Percentiles rank a stretch among this genome's conserved stretches.
These are phyloP conservation scores for Pseudochromis fuscus DNA, from an alignment of 2,797 vertebrate species.

Conservation along the genomic window DNA sequence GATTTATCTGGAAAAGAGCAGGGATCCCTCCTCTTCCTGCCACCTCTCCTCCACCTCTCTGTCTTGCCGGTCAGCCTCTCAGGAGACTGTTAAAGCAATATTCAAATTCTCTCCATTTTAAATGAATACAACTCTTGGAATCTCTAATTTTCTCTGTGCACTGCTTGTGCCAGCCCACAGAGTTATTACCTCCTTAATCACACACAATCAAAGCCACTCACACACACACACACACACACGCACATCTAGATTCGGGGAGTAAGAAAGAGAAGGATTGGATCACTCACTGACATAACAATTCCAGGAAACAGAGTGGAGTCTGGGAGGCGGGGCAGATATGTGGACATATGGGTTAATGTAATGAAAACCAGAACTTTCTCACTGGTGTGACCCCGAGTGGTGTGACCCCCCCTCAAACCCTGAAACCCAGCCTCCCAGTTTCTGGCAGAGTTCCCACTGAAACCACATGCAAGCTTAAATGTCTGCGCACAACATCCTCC, in stretches of 20 bases:
- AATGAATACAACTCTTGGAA: constrained; percentile 49
- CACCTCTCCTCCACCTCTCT: constrained; percentile 39
- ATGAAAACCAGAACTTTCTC: constrained; percentile 83
- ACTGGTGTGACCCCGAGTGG: constrained; percentile 65
- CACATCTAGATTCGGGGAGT: constrained; percentile 47
- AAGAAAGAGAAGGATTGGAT: constrained; percentile 56
- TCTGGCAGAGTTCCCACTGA: constrained; percentile 76
- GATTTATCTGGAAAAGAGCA: constrained; percentile 31
- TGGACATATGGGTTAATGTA: constrained; percentile 78
- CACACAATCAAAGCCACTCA: constrained; percentile 43
- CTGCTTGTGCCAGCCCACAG: constrained; percentile 9
- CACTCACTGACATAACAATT: constrained; percentile 77
- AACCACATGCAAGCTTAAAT: constrained; percentile 73
- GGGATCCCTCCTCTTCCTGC: neutral
- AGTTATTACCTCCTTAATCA: constrained; percentile 64
- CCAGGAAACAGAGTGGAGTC: constrained; percentile 75
- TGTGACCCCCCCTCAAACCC: constrained; percentile 67
- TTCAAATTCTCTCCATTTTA: constrained; percentile 47
- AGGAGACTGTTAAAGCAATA: constrained; percentile 31
- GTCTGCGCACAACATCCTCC: constrained; percentile 66
- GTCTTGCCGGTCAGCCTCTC: constrained; percentile 48
- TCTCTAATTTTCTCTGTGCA: constrained; percentile 41
- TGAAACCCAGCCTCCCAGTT: constrained; percentile 66
- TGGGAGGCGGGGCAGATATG: constrained; percentile 72
- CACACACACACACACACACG: constrained; percentile 38